These are phyloP conservation scores for Pygoscelis antarcticus DNA, from an alignment of 2,113 vertebrate species.

Conservation along the genomic window DNA sequence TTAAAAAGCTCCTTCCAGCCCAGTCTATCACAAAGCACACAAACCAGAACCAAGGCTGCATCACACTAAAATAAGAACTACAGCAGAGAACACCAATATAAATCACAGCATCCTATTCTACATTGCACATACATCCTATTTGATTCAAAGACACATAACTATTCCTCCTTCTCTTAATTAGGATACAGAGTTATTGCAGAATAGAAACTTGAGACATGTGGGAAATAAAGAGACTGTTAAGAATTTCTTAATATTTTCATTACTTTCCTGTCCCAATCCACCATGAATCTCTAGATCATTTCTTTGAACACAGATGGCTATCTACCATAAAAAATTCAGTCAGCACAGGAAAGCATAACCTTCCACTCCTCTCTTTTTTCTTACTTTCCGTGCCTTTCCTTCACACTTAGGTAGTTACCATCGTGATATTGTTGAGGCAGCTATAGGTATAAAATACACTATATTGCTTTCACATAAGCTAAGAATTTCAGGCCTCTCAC, in stretches of 20 bases:
- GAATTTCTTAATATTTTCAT: not conserved
- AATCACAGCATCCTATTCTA: not conserved
- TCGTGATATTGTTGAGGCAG: not conserved
- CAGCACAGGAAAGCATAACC: not conserved
- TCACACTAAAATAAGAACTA: not conserved
- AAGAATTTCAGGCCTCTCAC: not conserved
- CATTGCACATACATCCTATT: not conserved
- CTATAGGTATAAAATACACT: not conserved
- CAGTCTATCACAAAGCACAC: not conserved
- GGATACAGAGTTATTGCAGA: not conserved
- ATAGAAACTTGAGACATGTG: not conserved
- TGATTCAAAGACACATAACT: not conserved
- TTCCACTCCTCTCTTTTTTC: not conserved
- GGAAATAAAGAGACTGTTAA: not conserved
- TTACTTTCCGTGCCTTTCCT: not conserved
- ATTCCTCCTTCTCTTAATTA: not conserved
- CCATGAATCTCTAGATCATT: not conserved
- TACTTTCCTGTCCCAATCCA: not conserved
- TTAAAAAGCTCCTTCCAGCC: not conserved
- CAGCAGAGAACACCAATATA: not conserved
- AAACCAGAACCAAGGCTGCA: not conserved
- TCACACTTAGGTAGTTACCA: not conserved
- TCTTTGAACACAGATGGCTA: not conserved
- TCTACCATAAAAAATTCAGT: not conserved
- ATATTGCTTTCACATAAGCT: not conserved